Evolutionary conservation across 2,113 vertebrate genomes (phyloP).

Genomic region (Brevimyrus niger): DNA sequence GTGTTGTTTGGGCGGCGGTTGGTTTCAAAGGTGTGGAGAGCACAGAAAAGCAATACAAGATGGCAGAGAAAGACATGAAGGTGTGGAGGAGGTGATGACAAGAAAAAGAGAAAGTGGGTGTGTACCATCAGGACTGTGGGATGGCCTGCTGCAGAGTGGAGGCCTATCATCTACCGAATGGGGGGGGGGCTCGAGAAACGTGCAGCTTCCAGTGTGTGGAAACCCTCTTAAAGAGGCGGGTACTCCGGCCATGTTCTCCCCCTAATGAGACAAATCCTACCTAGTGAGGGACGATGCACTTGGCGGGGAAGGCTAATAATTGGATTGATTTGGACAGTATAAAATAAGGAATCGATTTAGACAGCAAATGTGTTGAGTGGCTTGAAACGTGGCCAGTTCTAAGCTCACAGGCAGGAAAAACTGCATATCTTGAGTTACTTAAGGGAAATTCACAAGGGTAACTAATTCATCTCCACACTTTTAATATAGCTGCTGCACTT

Average conservation of each 20-base stretch:
- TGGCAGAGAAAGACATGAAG: background rate
- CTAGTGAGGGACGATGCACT: background rate
- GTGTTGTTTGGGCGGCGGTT: background rate
- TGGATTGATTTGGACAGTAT: background rate
- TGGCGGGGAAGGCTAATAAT: background rate
- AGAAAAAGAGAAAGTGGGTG: background rate
- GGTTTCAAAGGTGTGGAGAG: background rate
- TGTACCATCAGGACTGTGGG: background rate
- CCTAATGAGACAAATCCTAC: background rate
- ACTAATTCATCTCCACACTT: background rate
- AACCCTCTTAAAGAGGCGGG: background rate
- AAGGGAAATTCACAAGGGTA: background rate
- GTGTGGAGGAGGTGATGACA: background rate
- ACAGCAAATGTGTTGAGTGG: background rate
- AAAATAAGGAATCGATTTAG: background rate
- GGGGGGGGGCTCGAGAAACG: background rate
- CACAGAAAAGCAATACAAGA: background rate
- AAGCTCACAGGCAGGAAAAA: background rate
- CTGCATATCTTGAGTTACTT: background rate
- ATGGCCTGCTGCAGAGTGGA: background rate
- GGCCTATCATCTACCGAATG: background rate
- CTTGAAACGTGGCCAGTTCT: background rate
- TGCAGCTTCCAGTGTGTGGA: background rate
- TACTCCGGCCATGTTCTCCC: background rate
- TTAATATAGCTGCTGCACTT: background rate